Conservation (phyloP, 1,140 invertebrate species). For the Hycleus phaleratus region DNA sequence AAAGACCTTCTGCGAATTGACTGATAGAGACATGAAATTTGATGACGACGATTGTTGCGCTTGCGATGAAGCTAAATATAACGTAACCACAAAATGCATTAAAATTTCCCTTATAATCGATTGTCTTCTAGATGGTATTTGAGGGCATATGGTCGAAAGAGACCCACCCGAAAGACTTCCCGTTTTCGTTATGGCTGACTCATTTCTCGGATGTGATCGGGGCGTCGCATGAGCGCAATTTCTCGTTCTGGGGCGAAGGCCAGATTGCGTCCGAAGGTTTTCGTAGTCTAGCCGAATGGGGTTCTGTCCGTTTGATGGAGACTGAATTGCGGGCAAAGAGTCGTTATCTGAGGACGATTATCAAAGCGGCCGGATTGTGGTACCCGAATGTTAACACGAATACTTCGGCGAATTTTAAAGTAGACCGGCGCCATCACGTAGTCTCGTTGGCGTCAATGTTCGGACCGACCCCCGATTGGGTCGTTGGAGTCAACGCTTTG, state of each 20-base stretch:
- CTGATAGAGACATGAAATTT: constrained; percentile 43
- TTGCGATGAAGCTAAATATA: constrained; percentile 87
- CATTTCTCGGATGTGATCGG: constrained; percentile 98
- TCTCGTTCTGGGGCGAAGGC: constrained; percentile 91
- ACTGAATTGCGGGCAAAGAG: constrained; percentile 78
- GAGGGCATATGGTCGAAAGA: constrained; percentile 93
- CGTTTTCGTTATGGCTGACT: constrained; percentile 78
- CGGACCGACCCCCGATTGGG: constrained; percentile 92
- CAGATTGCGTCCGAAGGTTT: constrained; percentile 86
- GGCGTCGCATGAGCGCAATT: constrained; percentile 84
- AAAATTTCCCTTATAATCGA: background rate
- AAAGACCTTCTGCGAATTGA: constrained; percentile 75
- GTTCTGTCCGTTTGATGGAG: constrained; percentile 85
- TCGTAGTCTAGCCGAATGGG: constrained; percentile 83
- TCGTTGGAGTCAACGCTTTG: constrained; percentile 79
- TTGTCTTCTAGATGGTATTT: constrained; percentile 64
- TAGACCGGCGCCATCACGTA: constrained; percentile 81
- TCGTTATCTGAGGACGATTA: constrained; percentile 77
- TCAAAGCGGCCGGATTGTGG: constrained; percentile 92
- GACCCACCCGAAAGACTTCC: constrained; percentile 97
- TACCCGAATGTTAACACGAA: constrained; percentile 87
- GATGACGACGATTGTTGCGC: constrained; percentile 68
- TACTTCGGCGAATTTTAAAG: constrained; percentile 75
- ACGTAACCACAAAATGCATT: constrained; percentile 45
- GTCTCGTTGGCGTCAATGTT: constrained; percentile 93